A percentile compares a stretch with the other conserved stretches of the same genome.
phyloP scores from a whole-genome alignment of 2,888 invertebrate genomes.

The Cantharis nigra region DNA sequence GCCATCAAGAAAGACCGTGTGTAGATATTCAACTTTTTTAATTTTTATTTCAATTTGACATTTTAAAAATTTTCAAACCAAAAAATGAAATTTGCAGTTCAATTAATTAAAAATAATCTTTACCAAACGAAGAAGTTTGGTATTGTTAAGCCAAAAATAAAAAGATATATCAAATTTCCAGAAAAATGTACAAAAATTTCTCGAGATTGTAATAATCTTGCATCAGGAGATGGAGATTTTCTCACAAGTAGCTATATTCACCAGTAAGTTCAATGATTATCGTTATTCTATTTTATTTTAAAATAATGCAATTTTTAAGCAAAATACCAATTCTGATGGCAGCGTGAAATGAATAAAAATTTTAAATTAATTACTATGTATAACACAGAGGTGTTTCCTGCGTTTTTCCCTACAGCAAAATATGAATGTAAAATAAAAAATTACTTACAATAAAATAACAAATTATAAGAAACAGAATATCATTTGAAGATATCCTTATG shows the following conservation, averaged over 20 bases:
- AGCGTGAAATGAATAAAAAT: background rate
- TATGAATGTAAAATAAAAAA: too few relatives aligned
- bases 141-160: background rate
- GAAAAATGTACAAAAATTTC: background rate
- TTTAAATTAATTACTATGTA: too few relatives aligned
- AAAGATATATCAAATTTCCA: background rate
- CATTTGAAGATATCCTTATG: too few relatives aligned
- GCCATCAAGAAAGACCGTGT: too few relatives aligned
- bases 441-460: too few relatives aligned
- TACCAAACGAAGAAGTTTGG: background rate
- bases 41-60: background rate
- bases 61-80: background rate
- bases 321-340: background rate
- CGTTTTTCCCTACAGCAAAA: too few relatives aligned
- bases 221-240: background rate
- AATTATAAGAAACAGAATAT: too few relatives aligned
- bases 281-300: background rate
- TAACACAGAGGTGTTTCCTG: too few relatives aligned
- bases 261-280: background rate
- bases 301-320: background rate
- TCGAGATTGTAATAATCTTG: background rate
- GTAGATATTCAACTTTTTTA: background rate
- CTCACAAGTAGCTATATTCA: background rate
- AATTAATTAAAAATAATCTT: background rate
- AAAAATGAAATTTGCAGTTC: background rate